Evolutionary conservation across 2,113 vertebrate species (phyloP), one percentile per base, ranked within the genome.

Genomic region (Saguinus midas): DNA sequence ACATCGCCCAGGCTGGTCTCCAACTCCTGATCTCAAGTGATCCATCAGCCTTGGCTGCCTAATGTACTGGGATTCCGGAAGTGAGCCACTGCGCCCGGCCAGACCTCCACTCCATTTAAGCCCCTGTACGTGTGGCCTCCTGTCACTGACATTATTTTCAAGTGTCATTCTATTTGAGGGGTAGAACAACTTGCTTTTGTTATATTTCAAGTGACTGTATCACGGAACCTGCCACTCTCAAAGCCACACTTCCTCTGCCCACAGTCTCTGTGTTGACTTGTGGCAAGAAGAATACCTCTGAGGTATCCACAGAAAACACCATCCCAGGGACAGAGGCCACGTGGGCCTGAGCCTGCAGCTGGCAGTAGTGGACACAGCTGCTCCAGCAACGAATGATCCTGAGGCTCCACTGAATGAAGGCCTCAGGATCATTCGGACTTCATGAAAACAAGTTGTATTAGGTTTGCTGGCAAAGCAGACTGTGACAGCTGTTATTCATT

Each of bases 241-340:
- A 27, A 45, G 58, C 23, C 70, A 11, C 55, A 10, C 2, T 50
- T 66, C 61, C n/a, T 78, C 43, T n/a, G 61, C 27, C 68, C 20
- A 6, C 1, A 5, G 57, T 66, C 37, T 81, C 70, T 66, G 23
- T 29, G 1, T 25, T 13, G 1, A 55, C 1, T 1, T 52, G 76
- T 55, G 45, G 14, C 12, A 13, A 58, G 10, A 27, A 2, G n/a
- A 48, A 5, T 29, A 58, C 27, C 35, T 10, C 58, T 23, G 11
- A 37, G 48, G 37, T 0, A 0, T 35, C 52, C 29, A 11, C 32
- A 2, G 64, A 23, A 5, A 50, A 8, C 3, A 13, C 14, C 40
- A 8, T 5, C 45, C n/a, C 6, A 1, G 84, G 66, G 57, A 20
- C 72, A 66, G 45, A 40, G 58, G 52, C 64, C 37, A 1, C 6